A percentile compares a stretch with the other conserved stretches of the same genome.
phyloP scores from a whole-genome alignment of 2,888 invertebrate species.

The Junonia oenone region DNA sequence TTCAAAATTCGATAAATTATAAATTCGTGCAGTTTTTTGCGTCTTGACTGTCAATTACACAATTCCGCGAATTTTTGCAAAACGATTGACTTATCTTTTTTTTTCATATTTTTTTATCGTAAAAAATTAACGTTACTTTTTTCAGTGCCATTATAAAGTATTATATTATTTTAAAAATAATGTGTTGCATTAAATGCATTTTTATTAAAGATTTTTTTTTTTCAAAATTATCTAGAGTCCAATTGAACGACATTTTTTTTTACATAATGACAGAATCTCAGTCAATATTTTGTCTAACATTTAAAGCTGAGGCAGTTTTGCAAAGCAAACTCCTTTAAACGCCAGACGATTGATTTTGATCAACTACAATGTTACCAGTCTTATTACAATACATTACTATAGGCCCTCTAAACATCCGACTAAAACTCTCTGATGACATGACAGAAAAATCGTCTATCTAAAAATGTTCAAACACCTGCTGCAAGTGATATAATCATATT shows the following conservation, averaged over 20 bases:
- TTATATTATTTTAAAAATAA: slow-evolving; percentile 74
- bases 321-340: slow-evolving; percentile 58
- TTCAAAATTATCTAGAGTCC: slow-evolving; percentile 42
- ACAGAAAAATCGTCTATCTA: slow-evolving; percentile 12
- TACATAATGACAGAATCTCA: slow-evolving; percentile 64
- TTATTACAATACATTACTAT: slow-evolving; percentile 20
- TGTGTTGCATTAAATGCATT: slow-evolving; percentile 75
- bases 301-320: slow-evolving; percentile 47
- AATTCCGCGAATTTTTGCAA: slow-evolving; percentile 37
- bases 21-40: slow-evolving; percentile 49
- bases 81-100: slow-evolving; percentile 30
- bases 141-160: slow-evolving; percentile 75
- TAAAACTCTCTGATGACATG: slow-evolving; percentile 18
- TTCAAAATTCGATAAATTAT: background rate
- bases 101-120: slow-evolving; percentile 37
- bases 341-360: slow-evolving; percentile 42
- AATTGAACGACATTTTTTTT: slow-evolving; percentile 40
- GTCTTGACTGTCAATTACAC: slow-evolving; percentile 53
- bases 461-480: background rate
- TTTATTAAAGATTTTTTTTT: slow-evolving; percentile 39
- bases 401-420: slow-evolving; percentile 10
- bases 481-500: background rate
- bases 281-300: slow-evolving; percentile 38
- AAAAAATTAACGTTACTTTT: slow-evolving; percentile 52
- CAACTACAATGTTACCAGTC: slow-evolving; percentile 47